Evolutionary conservation across 2,888 invertebrate species (phyloP).

Genomic region (Xylophagus ater): DNA sequence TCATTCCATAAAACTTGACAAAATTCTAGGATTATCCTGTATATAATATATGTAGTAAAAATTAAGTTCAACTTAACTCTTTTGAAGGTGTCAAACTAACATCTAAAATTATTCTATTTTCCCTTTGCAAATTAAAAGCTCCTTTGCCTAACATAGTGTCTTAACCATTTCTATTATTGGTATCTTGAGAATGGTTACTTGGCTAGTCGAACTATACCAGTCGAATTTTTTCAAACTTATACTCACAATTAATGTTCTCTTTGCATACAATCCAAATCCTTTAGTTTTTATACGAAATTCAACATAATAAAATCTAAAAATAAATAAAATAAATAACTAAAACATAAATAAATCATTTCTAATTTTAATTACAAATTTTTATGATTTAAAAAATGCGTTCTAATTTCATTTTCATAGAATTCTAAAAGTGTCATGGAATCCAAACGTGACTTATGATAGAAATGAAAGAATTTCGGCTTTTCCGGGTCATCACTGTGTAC

Average conservation of each 20-base stretch:
- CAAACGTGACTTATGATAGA: constrained; percentile 43
- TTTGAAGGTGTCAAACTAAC: no score
- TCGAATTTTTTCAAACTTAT: not conserved
- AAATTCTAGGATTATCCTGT: no score
- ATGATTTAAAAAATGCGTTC: constrained; percentile 48
- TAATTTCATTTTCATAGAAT: constrained; percentile 43
- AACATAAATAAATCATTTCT: constrained; percentile 20
- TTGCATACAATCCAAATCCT: constrained; percentile 1
- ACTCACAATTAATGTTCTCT: constrained; percentile 7
- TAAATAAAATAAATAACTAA: constrained; percentile 10
- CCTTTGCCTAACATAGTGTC: no score
- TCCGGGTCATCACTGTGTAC: constrained; percentile 22
- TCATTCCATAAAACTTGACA: no score
- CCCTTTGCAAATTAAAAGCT: no score
- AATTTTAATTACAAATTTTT: constrained; percentile 39
- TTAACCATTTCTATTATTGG: no score
- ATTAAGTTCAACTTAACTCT: no score
- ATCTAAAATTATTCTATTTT: no score
- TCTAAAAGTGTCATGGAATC: constrained; percentile 57
- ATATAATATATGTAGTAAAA: no score
- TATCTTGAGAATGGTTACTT: no score
- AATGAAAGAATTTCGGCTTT: constrained; percentile 32
- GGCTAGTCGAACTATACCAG: no score
- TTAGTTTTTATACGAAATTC: constrained; percentile 16
- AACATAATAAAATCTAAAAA: constrained; percentile 20